phyloP scores from a whole-genome alignment of 2,888 invertebrate genomes.

The Drosophila rubida region DNA sequence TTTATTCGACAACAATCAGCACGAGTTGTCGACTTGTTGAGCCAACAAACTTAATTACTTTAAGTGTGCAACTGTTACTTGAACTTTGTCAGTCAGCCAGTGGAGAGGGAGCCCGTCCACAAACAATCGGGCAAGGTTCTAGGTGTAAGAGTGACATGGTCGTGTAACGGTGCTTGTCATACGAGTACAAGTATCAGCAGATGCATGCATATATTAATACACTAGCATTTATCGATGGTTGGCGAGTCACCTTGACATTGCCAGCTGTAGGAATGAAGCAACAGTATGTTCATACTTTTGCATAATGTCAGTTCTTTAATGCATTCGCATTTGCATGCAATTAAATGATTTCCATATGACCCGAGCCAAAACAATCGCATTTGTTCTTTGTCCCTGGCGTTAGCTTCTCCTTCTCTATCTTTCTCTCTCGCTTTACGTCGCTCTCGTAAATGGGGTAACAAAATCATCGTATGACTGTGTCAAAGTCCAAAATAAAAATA shows the following conservation, averaged over 20 bases:
- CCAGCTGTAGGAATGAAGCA: not conserved
- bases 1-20: not conserved
- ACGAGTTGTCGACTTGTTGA: conserved; percentile 8
- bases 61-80: conserved; percentile 20
- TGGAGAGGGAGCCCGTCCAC: not conserved
- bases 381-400: conserved; percentile 26
- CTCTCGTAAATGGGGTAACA: conserved; percentile 60
- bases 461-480: conserved; percentile 80
- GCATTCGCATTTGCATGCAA: conserved; percentile 5
- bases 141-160: not conserved
- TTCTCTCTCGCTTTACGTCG: conserved; percentile 10
- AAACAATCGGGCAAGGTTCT: conserved; percentile 18
- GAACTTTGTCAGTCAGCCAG: conserved; percentile 18
- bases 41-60: conserved; percentile 5
- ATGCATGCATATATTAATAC: not conserved
- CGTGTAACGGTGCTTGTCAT: conserved; percentile 22
- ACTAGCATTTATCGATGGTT: conserved; percentile 9
- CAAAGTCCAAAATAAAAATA: conserved; percentile 80
- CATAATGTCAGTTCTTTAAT: not conserved
- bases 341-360: conserved; percentile 35
- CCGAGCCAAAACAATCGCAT: conserved; percentile 30
- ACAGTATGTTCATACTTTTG: not conserved
- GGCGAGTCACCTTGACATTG: conserved; percentile 43
- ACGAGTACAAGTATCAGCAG: not conserved
- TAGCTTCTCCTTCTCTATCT: conserved; percentile 3